Evolutionary conservation across 2,113 vertebrate species (phyloP), one percentile per base, ranked within the genome.

Genomic region (Irena cyanogastra): DNA sequence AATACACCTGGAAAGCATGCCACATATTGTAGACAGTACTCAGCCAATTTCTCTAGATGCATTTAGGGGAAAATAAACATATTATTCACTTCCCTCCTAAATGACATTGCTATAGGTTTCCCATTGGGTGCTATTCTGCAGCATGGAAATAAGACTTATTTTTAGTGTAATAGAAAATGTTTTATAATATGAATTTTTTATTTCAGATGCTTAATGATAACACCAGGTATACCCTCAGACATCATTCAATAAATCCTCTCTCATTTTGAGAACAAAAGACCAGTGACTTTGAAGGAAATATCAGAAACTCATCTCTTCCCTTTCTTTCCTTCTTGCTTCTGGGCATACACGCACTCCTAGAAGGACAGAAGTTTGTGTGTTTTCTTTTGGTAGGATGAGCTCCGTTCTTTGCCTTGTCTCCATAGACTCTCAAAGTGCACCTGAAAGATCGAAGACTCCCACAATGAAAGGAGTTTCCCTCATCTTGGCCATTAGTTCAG

Each of bases 341-440:
- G 53, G 30, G 6, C 4, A 28, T 4, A 1, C 0, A 2, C 41
- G 30, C 27, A 21, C 27, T 11, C 10, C 44, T 60, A 37, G 37
- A 74, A 50, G 13, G 11, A 56, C 13, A 21, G 17, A 64, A 37
- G 20, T 12, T n/a, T 30, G 8, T 39, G 27, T 3, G 1, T 60
- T 88, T 9, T 27, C 5, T 19, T 80, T 68, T 41, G 27, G 14
- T 42, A 37, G 26, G 6, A 19, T 44, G n/a, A 35, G 41, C 35
- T 54, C 6, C 0, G 21, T 35, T 84, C 56, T 74, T 87, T 54
- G 9, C 41, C 33, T 79, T 60, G 45, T 7, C 28, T 90, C 56
- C 33, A 2, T 3, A 8, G 31, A 20, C 26, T 80, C 17, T 81
- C 59, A 33, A 33, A 72, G 21, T 26, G 4, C 21, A 49, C 11